Evolutionary conservation across 2,113 vertebrate species (phyloP), one percentile per base, ranked within the genome.

Genomic region (Dicrurus megarhynchus): DNA sequence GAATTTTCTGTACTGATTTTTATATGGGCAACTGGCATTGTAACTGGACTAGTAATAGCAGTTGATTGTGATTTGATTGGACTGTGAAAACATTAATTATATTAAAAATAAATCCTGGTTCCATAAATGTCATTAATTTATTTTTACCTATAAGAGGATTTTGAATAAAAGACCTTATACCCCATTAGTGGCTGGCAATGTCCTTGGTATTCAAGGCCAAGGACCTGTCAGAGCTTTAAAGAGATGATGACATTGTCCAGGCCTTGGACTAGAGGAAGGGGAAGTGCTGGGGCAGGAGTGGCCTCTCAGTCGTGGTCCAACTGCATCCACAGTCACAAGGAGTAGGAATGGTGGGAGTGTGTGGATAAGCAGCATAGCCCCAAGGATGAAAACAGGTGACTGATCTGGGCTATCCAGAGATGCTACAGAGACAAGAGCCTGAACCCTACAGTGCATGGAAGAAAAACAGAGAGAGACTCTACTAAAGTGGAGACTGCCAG

Each of bases 271-370:
- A 16, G 20, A 49, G 20, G 17, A 44, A 65, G 3, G 12, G 1
- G 14, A 63, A 76, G 10, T 44, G 10, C 13, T 35, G 44, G 21
- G 7, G 3, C 11, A 57, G 77, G 11, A 13, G 13, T 42, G 35
- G 6, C 10, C 27, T 75, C 18, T 47, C 39, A 69, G 6, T 28
- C 49, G 8, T 69, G 35, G 13, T 82, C 39, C 30, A 69, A 2
- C 13, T 2, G 1, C 50, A 39, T 21, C n/a, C 42, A 52, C 15
- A 69, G 10, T 23, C 7, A 28, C 32, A 39, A 37, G 26, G 28
- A 64, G 6, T 8, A 50, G 44, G 24, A 78, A 26, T 0, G 4
- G 17, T 47, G 15, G 6, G 3, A 63, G 7, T 9, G 52, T 0
- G 0, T 13, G 15, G 30, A 64, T 14, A 70, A 67, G 24, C 11